Percentiles rank a stretch among this genome's conserved stretches.
phyloP scores from a whole-genome alignment of 1,140 invertebrate species.

The Brachionus sp. region DNA sequence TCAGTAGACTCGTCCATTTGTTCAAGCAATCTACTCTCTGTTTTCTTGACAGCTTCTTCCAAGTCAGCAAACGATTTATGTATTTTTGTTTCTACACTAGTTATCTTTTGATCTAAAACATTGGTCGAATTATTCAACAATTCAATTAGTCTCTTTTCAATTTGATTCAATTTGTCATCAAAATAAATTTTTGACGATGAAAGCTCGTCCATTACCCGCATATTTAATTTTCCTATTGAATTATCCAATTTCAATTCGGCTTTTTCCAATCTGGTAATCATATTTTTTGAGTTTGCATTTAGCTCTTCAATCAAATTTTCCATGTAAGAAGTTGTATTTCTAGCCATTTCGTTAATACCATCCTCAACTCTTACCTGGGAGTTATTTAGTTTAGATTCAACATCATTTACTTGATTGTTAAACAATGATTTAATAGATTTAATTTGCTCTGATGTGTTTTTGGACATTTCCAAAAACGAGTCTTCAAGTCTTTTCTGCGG shows the following conservation, averaged over 20 bases:
- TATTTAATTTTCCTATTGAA: neutral
- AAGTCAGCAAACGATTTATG: neutral
- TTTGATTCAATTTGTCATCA: conserved; percentile 15
- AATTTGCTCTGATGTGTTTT: conserved; percentile 17
- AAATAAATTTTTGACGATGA: conserved; percentile 19
- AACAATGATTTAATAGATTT: conserved; percentile 35
- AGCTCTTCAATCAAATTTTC: conserved; percentile 24
- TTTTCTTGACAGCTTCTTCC: neutral
- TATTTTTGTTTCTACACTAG: neutral
- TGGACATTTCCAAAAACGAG: conserved; percentile 42
- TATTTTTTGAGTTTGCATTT: neutral
- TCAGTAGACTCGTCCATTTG: conserved; percentile 18
- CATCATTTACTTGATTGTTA: conserved; percentile 37
- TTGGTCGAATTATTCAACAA: neutral
- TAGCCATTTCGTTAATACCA: conserved; percentile 40
- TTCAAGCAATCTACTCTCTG: neutral
- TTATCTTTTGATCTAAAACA: neutral
- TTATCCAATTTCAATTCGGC: neutral
- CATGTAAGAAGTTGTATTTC: conserved; percentile 8
- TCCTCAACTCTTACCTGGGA: conserved; percentile 34
- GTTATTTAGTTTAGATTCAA: conserved; percentile 23
- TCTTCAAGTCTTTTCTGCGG: conserved; percentile 39
- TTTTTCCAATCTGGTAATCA: neutral
- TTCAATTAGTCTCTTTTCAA: neutral
- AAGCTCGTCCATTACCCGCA: neutral